Evolutionary conservation across 2,797 vertebrate genomes (phyloP), one percentile per base, ranked within the genome.

Genomic region (Crenuchus spilurus): DNA sequence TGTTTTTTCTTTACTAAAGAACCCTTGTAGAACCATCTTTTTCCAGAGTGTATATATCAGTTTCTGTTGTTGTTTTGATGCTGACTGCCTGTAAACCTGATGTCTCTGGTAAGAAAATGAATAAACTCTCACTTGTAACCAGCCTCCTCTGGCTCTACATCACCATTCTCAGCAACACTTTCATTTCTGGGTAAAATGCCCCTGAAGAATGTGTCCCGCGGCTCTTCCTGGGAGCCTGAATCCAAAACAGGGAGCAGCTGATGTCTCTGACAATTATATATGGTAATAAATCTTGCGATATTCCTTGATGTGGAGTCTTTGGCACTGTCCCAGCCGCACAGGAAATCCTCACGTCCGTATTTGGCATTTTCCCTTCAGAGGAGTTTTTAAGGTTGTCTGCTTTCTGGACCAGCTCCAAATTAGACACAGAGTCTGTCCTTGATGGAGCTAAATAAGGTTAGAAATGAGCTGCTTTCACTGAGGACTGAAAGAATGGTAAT

Each of bases 361-460:
- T 80, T 41, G 81, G 83, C 16, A 44, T 74, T 76, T 78, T 64
- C 66, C 52, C 68, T 78, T 58, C 9, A 54, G 44, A 24, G 1
- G 35, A 39, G 76, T 49, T 66, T n/a, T 57, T 67, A 55, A 35
- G 41, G 74, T 74, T 72, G 63, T 60, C 48, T 51, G 61, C 48
- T 52, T 64, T 44, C 58, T 75, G 49, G 70, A 76, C 26, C 22
- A 35, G 22, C 49, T 72, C 48, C 66, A 57, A 65, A 79, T 70
- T 37, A 60, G 48, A 72, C 33, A 54, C 30, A 54, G 37, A 60
- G 22, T 37, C 6, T 64, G 63, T 67, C 62, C 60, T 41, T 70
- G 58, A 74, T 46, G 64, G 60, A 65, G 28, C 79, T 83, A 77
- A 77, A 77, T 73, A 80, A 77, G 77, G 74, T 65, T 70, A 30